Evolutionary conservation across 2,797 vertebrate species (phyloP).

Genomic region (Hydrolagus colliei): DNA sequence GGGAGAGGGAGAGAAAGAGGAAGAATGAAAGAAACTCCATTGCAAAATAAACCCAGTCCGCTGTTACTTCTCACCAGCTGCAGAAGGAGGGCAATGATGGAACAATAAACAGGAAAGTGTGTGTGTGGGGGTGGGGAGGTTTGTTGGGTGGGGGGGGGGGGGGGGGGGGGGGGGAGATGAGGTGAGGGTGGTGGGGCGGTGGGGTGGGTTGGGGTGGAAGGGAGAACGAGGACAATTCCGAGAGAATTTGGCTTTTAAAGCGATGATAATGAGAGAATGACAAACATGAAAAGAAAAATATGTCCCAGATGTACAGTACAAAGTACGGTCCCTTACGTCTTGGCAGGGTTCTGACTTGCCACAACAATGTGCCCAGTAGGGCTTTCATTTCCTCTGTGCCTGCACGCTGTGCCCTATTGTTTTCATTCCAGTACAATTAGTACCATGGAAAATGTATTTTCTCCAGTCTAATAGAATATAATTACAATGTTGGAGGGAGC

Average conservation of each 20-base stretch:
- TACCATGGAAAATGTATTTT: conserved; percentile 76
- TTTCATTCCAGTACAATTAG: conserved; percentile 81
- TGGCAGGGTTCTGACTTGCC: conserved; percentile 10
- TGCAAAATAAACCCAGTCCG: background rate
- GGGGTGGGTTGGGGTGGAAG: conserved; percentile 34
- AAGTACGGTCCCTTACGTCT: background rate
- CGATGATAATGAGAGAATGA: conserved; percentile 3
- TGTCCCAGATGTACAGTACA: background rate
- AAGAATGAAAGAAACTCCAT: too few species aligned
- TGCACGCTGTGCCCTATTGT: conserved; percentile 76
- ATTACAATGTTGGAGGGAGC: conserved; percentile 48
- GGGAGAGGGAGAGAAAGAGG: background rate
- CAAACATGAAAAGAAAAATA: conserved; percentile 6
- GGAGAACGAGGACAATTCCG: conserved; percentile 33
- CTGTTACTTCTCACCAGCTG: background rate
- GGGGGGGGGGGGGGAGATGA: conserved; percentile 35
- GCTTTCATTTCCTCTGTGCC: conserved; percentile 40
- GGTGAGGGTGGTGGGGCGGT: conserved; percentile 23
- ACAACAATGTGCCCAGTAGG: conserved; percentile 45
- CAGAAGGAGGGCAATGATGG: background rate
- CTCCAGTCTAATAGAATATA: conserved; percentile 74
- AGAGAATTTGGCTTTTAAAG: background rate
- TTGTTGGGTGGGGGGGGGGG: conserved; percentile 28
- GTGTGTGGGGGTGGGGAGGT: conserved; percentile 34
- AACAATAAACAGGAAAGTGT: conserved; percentile 31